Base-by-base conservation (phyloP, 2,113 vertebrate species). In the Anarhynchus alexandrinus region DNA sequence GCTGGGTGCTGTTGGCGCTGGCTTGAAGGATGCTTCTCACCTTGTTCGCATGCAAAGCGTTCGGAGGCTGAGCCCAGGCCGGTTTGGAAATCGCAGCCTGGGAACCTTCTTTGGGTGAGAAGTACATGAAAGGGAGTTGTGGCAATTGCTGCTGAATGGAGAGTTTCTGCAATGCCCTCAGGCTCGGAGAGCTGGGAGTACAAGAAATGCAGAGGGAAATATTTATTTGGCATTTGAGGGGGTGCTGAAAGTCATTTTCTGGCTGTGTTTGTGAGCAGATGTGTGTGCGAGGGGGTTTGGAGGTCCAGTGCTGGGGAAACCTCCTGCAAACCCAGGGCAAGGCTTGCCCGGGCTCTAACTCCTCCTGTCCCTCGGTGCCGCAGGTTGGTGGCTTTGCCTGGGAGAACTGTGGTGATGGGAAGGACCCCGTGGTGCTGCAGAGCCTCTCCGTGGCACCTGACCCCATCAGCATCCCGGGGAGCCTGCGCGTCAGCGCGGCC, bases 321-420 rank as follows among this genome's bases (percentile, higher is more conserved):
- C 70, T 69, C n/a, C 34, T 86, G 55, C 43, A 82, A 83, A 83
- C 26, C 11, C 47, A 59, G 36, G 65, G 18, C 30, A 36, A 21
- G 20, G 30, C 47, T 77, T 6, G 3, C 5, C 43, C 2, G 13
- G 29, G 22, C 29, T 93, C n/a, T 88, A 43, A 96, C 45, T 84
- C 45, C 22, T 82, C 42, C 36, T 4, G 19, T 83, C 16, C 15
- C 23, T 90, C 0, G 34, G 43, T 91, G 64, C 62, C 16, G 7
- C 84, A 96, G 96, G 70, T 97, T 9, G 40, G 91, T 73, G 93
- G 70, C 82, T 98, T 99, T 92, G 91, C 95, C 49, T 99, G 98
- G 98, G 92, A 98, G 59, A 98, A 99, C 92, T 99, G 98, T 4
- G 97, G 97, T 32, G 91, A 86, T 5, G 90, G 72, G 36, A 98